Evolutionary conservation across 2,113 vertebrate genomes (phyloP), one percentile per base, ranked within the genome.

Genomic region (Grantiella picta): DNA sequence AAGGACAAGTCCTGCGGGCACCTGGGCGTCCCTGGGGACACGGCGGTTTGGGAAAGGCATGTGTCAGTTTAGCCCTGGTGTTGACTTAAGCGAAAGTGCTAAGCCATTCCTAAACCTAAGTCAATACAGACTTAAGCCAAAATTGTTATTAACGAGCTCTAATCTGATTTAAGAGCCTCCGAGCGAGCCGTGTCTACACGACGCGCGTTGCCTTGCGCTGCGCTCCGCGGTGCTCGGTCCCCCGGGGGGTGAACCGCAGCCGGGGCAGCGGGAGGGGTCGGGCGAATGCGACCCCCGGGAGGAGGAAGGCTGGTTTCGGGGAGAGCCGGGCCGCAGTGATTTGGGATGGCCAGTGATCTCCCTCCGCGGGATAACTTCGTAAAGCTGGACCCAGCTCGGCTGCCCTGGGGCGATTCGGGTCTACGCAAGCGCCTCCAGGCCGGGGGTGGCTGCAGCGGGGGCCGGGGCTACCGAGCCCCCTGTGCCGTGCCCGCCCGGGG

Each of bases 41-140:
- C 7, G 15, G 33, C 33, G 10, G 23, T 79, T 78, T 23, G 44
- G 28, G 81, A 66, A 75, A 92, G 81, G 96, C 94, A 76, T 95
- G 91, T 75, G 87, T 90, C 96, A 65, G 17, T 92, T 94, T 76
- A 96, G 75, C 73, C 64, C 33, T 53, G 29, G 71, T 97, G 85
- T 96, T 97, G 94, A 97, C 94, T 94, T 96, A 95, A 93, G 94
- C 52, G 79, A 86, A 96, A 95, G 90, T 70, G 93, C 71, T 95
- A 95, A 96, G 96, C 95, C 90, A 65, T 95, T 96, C 92, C 90
- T 95, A 95, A 97, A 95, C 75, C 96, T 94, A 95, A 96, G 92
- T 97, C 96, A 97, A 97, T 77, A 96, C 90, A 61, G 95, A 94
- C 92, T 95, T 97, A 97, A 93, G 94, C 91, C 96, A 95, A 96